These are phyloP conservation scores for Tychaedon coryphoeus DNA, from an alignment of 2,113 vertebrate genomes.

Conservation along the genomic window DNA sequence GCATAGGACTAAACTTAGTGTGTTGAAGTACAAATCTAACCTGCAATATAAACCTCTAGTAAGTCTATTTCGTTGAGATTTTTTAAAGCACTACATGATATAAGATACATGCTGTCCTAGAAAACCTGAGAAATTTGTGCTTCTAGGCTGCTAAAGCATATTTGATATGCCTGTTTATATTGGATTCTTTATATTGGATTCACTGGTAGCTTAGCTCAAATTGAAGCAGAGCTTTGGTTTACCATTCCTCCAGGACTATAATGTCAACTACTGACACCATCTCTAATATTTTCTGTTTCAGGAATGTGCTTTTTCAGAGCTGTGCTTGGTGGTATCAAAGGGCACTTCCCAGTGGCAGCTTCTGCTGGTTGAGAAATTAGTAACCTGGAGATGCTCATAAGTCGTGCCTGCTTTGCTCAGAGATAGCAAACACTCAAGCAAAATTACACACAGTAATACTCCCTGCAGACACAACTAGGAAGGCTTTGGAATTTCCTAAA, in stretches of 20 bases:
- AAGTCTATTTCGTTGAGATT: background rate
- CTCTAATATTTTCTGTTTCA: slow-evolving; percentile 8
- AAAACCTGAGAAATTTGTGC: background rate
- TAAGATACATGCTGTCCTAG: background rate
- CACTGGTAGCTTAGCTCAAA: slow-evolving; percentile 15
- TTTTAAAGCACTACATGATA: background rate
- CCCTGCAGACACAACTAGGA: background rate
- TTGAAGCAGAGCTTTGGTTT: slow-evolving; percentile 7
- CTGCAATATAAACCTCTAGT: background rate
- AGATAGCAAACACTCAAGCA: background rate
- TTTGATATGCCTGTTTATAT: slow-evolving; percentile 26
- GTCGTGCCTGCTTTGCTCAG: slow-evolving; percentile 14
- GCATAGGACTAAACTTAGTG: background rate
- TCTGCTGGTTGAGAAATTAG: slow-evolving; percentile 26
- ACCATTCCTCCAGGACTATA: slow-evolving; percentile 44
- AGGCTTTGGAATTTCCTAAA: background rate
- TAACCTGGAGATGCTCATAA: slow-evolving; percentile 11
- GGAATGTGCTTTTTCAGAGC: background rate
- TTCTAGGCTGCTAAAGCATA: background rate
- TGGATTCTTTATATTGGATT: slow-evolving; percentile 36
- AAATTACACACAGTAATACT: background rate
- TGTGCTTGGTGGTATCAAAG: background rate
- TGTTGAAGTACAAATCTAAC: background rate
- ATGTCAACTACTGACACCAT: background rate
- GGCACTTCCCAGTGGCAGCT: slow-evolving; percentile 35